Evolutionary conservation across 2,113 vertebrate species (phyloP), one percentile per base, ranked within the genome.

Genomic region (Indicator maculatus): DNA sequence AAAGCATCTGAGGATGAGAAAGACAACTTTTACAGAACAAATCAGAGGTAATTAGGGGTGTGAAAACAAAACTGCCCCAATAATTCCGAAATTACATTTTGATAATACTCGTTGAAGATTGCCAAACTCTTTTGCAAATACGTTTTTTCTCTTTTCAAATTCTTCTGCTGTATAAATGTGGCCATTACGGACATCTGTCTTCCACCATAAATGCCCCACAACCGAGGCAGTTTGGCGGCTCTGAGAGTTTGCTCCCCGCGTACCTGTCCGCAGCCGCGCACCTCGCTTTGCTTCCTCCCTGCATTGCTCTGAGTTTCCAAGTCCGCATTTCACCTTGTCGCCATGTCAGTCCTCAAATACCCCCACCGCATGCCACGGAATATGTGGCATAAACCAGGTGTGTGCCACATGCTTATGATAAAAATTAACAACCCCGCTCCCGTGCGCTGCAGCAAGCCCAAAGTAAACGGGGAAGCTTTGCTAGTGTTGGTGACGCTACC

Each of bases 11-110:
- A 65, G 59, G 16, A 47, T 50, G n/a, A 24, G 58, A 88, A 52
- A 67, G 19, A 36, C 8, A 98, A 97, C 94, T 98, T 97, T 44
- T 77, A 66, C 83, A 89, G 83, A 55, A 45, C 26, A 55, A 70
- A 59, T 13, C 41, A 30, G 63, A 80, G 56, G 14, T 7, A 52
- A 82, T 33, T 38, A n/a, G 0, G 73, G 36, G 50, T 85, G 44
- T 7, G 24, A 83, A 92, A 81, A 15, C 30, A 39, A 47, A 85
- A 74, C 45, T 61, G 27, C 7, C 26, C 16, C 4, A 15, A 21
- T 1, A 55, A 64, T 36, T 65, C 36, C 66, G 23, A 93, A 41
- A 41, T 21, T 18, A 26, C 38, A 8, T 9, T 38, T 23, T 19
- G 36, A 12, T 13, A 60, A 44, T 3, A 5, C 27, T 24, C 26